Conservation (phyloP, 2,888 invertebrate species). For the Malthinus flaveolus region DNA sequence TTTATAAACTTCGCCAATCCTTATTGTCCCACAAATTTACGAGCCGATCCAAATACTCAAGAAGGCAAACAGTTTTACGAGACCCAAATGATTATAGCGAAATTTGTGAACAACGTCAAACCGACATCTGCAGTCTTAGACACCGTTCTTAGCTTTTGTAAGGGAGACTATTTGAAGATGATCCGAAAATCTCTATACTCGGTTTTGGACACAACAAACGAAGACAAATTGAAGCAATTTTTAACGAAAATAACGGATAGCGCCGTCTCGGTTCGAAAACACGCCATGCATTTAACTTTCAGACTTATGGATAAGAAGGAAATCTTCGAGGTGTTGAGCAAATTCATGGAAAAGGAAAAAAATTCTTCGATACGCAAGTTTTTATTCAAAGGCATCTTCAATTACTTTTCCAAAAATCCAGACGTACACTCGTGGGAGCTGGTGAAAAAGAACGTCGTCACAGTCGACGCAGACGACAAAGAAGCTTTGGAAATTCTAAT, state of each 20-base stretch:
- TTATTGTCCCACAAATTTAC: slow-evolving; percentile 3
- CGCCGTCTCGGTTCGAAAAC: slow-evolving; percentile 24
- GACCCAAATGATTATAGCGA: slow-evolving; percentile 1
- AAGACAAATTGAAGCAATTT: slow-evolving; percentile 13
- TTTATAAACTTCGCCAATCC: background rate
- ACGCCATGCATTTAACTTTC: slow-evolving; percentile 19
- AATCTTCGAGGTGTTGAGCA: background rate
- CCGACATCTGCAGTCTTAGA: slow-evolving; percentile 8
- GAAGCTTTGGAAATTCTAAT: slow-evolving; percentile 16
- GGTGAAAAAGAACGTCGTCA: slow-evolving; percentile 3
- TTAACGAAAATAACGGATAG: slow-evolving; percentile 9
- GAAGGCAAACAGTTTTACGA: background rate
- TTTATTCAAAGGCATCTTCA: slow-evolving; percentile 13
- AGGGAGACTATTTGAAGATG: slow-evolving; percentile 18
- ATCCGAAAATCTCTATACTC: slow-evolving; percentile 14
- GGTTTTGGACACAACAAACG: slow-evolving; percentile 10
- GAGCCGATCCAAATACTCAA: slow-evolving; percentile 4
- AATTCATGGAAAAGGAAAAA: slow-evolving; percentile 10
- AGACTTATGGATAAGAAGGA: slow-evolving; percentile 4
- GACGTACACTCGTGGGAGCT: slow-evolving; percentile 14
- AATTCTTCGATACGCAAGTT: slow-evolving; percentile 13
- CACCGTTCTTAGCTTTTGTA: slow-evolving; percentile 17
- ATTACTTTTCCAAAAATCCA: slow-evolving; percentile 15
- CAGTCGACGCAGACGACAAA: slow-evolving; percentile 8
- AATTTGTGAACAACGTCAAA: slow-evolving; percentile 11